Evolutionary conservation across 2,113 vertebrate genomes (phyloP).

Genomic region (Phrynosoma platyrhinos): DNA sequence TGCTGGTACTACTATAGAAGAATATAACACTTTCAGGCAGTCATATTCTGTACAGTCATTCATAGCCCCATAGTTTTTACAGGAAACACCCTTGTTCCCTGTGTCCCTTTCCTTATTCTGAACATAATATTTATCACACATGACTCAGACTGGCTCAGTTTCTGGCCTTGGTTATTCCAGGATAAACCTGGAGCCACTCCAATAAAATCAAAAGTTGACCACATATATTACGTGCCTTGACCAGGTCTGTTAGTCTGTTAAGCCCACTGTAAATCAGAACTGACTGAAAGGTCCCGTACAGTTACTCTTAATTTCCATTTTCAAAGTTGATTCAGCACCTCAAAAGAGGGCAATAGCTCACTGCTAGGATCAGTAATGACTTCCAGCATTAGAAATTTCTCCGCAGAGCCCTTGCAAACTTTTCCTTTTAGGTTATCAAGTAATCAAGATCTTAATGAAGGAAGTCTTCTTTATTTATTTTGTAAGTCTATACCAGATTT

Average conservation of each 20-base stretch:
- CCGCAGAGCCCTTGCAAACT: slow-evolving; percentile 39
- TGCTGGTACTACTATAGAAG: too few species aligned
- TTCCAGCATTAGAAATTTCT: slow-evolving; percentile 49
- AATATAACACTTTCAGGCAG: too few species aligned
- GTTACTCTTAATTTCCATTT: slow-evolving; percentile 31
- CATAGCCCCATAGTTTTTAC: background rate
- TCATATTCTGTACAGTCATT: background rate
- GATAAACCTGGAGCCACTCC: background rate
- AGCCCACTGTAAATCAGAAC: slow-evolving; percentile 24
- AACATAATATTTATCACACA: background rate
- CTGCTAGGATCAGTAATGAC: slow-evolving; percentile 52
- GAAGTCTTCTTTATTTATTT: slow-evolving; percentile 26
- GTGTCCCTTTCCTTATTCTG: too few species aligned
- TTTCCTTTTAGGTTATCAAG: slow-evolving; percentile 54
- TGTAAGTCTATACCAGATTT: slow-evolving; percentile 18
- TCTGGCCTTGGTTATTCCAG: slow-evolving; percentile 18
- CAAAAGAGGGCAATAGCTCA: slow-evolving; percentile 46
- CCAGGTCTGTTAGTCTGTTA: slow-evolving; percentile 7
- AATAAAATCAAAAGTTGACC: background rate
- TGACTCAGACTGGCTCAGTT: background rate
- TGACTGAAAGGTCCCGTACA: background rate
- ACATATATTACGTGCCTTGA: background rate
- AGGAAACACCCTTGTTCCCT: background rate
- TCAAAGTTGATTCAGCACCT: slow-evolving; percentile 55
- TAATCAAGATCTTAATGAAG: slow-evolving; percentile 55